Percentiles rank a stretch among this genome's conserved stretches.
Evolutionary conservation across 2,113 vertebrate species (phyloP).

Genomic region (Onychostoma macrolepis): DNA sequence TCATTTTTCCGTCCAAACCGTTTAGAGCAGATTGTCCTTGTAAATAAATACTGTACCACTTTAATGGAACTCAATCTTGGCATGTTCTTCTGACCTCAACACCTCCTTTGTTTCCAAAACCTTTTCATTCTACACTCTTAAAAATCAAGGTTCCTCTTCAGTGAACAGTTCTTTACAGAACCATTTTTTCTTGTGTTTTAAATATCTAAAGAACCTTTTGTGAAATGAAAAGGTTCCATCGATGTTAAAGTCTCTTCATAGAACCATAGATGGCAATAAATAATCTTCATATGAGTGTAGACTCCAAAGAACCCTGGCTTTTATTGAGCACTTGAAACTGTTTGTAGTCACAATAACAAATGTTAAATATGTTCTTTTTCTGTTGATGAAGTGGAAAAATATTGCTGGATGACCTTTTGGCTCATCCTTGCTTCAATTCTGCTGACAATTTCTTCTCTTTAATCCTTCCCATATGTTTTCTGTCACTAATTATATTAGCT

Average conservation of each 20-base stretch:
- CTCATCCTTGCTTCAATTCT: background rate
- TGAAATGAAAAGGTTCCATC: background rate
- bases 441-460: slow-evolving; percentile 38
- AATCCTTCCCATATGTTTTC: slow-evolving; percentile 27
- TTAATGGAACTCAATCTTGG: background rate
- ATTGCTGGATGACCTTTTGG: background rate
- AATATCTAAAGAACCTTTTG: background rate
- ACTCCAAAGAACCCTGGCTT: background rate
- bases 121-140: background rate
- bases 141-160: background rate
- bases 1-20: background rate
- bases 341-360: background rate
- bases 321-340: background rate
- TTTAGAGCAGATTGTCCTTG: slow-evolving; percentile 26
- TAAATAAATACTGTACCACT: slow-evolving; percentile 7
- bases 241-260: background rate
- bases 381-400: background rate
- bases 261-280: background rate
- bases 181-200: background rate
- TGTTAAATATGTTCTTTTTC: background rate
- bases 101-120: background rate
- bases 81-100: background rate
- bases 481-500: slow-evolving; percentile 26
- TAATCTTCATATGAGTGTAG: background rate
- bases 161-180: background rate